Evolutionary conservation across 2,888 invertebrate genomes (phyloP).

Genomic region (Melanostoma scalare): DNA sequence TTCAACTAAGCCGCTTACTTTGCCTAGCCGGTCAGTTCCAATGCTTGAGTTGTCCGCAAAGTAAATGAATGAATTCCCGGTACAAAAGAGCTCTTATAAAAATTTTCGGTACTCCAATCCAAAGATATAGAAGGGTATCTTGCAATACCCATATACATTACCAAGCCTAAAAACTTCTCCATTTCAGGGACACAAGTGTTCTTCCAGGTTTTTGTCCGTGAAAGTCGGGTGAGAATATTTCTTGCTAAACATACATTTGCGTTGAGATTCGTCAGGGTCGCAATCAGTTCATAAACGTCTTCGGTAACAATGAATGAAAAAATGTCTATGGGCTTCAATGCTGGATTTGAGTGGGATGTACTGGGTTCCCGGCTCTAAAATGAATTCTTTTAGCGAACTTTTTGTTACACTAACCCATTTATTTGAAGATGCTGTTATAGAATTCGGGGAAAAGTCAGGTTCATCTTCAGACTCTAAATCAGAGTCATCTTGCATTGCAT

Average conservation of each 20-base stretch:
- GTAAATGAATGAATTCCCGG: constrained; percentile 8
- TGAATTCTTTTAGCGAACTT: constrained; percentile 34
- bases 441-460: not conserved
- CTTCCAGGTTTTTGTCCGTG: constrained; percentile 13
- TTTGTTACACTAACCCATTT: constrained; percentile 18
- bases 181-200: constrained; percentile 40
- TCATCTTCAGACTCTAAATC: constrained; percentile 22
- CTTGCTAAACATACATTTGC: constrained; percentile 14
- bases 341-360: constrained; percentile 12
- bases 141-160: constrained; percentile 36
- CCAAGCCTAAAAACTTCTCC: constrained; percentile 6
- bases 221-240: constrained; percentile 23
- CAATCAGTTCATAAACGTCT: constrained; percentile 43
- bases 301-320: constrained; percentile 44
- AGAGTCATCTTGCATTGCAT: constrained; percentile 1
- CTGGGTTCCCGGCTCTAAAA: constrained; percentile 6
- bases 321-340: constrained; percentile 46
- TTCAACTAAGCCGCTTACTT: constrained; percentile 28
- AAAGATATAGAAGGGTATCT: constrained; percentile 33
- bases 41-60: constrained; percentile 1
- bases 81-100: constrained; percentile 11
- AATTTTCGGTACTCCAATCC: constrained; percentile 35
- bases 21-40: constrained; percentile 8
- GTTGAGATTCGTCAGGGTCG: constrained; percentile 34
- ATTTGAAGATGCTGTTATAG: constrained; percentile 15